Conservation (phyloP, 2,888 invertebrate species). For the Parnassius glacialis region DNA sequence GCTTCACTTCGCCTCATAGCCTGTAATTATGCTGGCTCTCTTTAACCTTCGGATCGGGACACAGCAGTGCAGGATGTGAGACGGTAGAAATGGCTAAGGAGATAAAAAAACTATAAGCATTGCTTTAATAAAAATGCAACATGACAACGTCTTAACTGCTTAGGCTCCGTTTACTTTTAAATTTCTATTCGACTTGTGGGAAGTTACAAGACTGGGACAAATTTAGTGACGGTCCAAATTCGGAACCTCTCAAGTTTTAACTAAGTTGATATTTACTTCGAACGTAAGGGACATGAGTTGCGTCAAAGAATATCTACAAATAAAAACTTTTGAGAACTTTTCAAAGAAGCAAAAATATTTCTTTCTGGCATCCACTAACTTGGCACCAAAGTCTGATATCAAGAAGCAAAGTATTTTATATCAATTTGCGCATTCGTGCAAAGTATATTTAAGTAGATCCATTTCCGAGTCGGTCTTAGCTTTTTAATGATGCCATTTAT, state of each 20-base stretch:
- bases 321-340: conserved; percentile 23
- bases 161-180: background rate
- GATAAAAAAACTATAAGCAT: too few relatives aligned
- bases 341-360: conserved; percentile 21
- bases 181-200: conserved; percentile 2
- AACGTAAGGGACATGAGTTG: conserved; percentile 18
- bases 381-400: conserved; percentile 49
- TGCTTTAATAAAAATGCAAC: background rate
- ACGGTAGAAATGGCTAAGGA: too few relatives aligned
- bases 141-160: background rate
- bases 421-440: conserved; percentile 75
- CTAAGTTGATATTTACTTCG: conserved; percentile 20
- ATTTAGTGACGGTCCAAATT: conserved; percentile 14
- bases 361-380: conserved; percentile 31
- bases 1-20: too few relatives aligned
- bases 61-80: too few relatives aligned
- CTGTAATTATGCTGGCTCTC: too few relatives aligned
- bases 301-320: conserved; percentile 19
- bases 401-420: conserved; percentile 72
- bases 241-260: conserved; percentile 15
- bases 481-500: conserved; percentile 72
- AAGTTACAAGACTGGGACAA: conserved; percentile 8
- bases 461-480: conserved; percentile 57
- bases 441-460: conserved; percentile 71
- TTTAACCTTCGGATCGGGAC: too few relatives aligned